Conservation (phyloP, 1,140 invertebrate genomes). For the Spodoptera litura region DNA sequence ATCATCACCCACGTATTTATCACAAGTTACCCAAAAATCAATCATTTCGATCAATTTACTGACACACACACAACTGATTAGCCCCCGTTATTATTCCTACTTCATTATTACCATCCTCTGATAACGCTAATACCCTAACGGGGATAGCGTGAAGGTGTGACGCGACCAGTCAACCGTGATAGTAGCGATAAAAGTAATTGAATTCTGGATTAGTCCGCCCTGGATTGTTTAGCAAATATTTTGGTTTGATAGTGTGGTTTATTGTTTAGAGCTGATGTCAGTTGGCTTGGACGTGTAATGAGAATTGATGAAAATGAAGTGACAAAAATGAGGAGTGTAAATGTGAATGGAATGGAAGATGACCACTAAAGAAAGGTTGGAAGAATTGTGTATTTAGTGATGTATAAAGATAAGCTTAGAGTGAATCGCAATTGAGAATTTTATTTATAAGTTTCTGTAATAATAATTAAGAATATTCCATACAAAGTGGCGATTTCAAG, state of each 20-base stretch:
- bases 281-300: too few species aligned
- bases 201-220: conserved; percentile 26
- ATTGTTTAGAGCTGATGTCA: not conserved
- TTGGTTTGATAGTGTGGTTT: not conserved
- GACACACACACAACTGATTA: conserved; percentile 6
- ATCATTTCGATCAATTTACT: conserved; percentile 15
- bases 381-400: too few species aligned
- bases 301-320: too few species aligned
- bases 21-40: not conserved
- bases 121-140: not conserved
- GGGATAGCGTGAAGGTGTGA: conserved; percentile 19
- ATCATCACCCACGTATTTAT: not conserved
- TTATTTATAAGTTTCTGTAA: too few species aligned
- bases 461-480: too few species aligned
- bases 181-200: conserved; percentile 42
- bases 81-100: conserved; percentile 1
- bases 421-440: too few species aligned
- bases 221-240: conserved; percentile 36
- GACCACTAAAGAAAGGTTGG: too few species aligned
- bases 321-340: too few species aligned
- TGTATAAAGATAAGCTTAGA: too few species aligned
- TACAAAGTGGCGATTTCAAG: too few species aligned
- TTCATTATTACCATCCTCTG: conserved; percentile 3
- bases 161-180: conserved; percentile 34
- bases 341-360: too few species aligned